Percentiles rank a stretch among this genome's conserved stretches.
These are phyloP conservation scores for Cryptosula pallasiana DNA, from an alignment of 2,888 invertebrate genomes.

Conservation along the genomic window DNA sequence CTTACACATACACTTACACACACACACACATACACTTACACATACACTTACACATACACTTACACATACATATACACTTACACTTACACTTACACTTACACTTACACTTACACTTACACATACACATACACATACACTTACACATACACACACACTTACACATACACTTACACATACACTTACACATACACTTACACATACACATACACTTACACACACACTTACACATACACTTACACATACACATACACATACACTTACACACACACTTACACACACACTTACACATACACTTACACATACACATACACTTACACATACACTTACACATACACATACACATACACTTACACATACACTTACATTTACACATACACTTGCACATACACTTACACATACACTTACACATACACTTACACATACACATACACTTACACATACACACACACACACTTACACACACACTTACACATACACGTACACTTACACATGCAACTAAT, in stretches of 20 bases:
- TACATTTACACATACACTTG: neutral
- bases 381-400: neutral
- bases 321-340: neutral
- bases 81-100: constrained; percentile 20
- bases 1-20: constrained; percentile 21
- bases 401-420: neutral
- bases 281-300: neutral
- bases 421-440: neutral
- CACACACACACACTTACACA: neutral
- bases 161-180: neutral
- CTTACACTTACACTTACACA: constrained; percentile 18
- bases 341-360: neutral
- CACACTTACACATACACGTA: neutral
- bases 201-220: neutral
- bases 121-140: constrained; percentile 23
- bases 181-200: neutral
- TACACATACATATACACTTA: constrained; percentile 19
- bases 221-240: neutral
- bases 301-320: neutral
- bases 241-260: neutral
- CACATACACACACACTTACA: neutral
- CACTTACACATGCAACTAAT: neutral
- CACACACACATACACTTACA: constrained; percentile 21
- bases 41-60: constrained; percentile 21
- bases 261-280: neutral